Conservation (phyloP, 2,888 invertebrate genomes). For the Pollenia griseotomentosa region DNA sequence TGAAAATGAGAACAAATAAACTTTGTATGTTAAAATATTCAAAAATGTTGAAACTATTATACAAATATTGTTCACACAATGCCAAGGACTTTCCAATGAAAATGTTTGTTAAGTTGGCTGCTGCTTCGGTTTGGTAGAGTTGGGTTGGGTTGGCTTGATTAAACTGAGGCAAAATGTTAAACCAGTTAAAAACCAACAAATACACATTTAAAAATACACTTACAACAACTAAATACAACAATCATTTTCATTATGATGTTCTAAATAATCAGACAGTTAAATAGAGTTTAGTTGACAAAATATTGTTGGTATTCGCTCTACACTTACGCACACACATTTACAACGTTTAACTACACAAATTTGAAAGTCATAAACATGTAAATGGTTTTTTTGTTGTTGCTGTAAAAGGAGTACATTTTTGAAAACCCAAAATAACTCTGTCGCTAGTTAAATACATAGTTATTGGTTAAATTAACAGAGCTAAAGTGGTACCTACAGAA, state of each 20-base stretch:
- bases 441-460: slow-evolving; percentile 31
- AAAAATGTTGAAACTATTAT: slow-evolving; percentile 1
- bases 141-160: slow-evolving; percentile 28
- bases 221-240: slow-evolving; percentile 34
- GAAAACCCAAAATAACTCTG: slow-evolving; percentile 23
- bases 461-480: slow-evolving; percentile 10
- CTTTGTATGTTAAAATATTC: slow-evolving; percentile 43
- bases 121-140: background rate
- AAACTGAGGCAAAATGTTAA: slow-evolving; percentile 32
- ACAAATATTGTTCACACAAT: slow-evolving; percentile 36
- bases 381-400: background rate
- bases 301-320: background rate
- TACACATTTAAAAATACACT: slow-evolving; percentile 6
- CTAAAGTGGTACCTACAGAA: slow-evolving; percentile 15
- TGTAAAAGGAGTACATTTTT: slow-evolving; percentile 21
- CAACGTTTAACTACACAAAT: background rate
- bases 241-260: slow-evolving; percentile 57
- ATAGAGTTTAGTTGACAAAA: slow-evolving; percentile 50
- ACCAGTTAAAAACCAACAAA: slow-evolving; percentile 60
- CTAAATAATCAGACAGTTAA: slow-evolving; percentile 51
- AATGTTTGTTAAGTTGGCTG: background rate
- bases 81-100: slow-evolving; percentile 67
- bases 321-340: background rate
- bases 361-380: slow-evolving; percentile 8
- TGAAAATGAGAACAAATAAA: slow-evolving; percentile 38